phyloP scores from a whole-genome alignment of 2,797 vertebrate genomes.

The Platyrinchus mystaceus region DNA sequence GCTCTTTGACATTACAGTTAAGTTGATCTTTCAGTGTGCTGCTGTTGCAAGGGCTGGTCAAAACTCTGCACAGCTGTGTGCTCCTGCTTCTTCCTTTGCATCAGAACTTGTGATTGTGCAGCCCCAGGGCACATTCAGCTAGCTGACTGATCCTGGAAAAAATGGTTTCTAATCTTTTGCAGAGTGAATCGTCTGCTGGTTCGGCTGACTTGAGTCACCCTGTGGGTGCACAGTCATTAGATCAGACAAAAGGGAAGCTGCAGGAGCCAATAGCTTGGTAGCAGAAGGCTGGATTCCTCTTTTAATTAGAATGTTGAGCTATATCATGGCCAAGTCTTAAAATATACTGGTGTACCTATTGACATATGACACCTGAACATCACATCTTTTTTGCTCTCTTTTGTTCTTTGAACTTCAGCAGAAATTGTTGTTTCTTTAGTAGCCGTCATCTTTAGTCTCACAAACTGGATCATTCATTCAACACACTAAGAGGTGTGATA shows the following conservation, averaged over 20 bases:
- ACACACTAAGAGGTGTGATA: not conserved
- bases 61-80: not conserved
- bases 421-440: not conserved
- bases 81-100: not conserved
- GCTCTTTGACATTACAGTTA: conserved; percentile 15
- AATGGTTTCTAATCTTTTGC: not conserved
- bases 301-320: not conserved
- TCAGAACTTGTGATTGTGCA: not conserved
- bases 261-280: not conserved
- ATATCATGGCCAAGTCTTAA: not conserved
- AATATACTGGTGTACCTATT: not conserved
- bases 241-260: conserved; percentile 15
- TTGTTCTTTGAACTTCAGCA: not conserved
- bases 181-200: not conserved
- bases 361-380: not conserved
- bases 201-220: not conserved
- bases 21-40: not conserved
- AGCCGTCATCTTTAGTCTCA: not conserved
- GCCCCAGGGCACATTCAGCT: not conserved
- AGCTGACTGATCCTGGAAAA: not conserved
- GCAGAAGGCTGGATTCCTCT: not conserved
- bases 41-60: not conserved
- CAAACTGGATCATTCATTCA: not conserved
- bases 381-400: not conserved
- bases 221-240: not conserved